phyloP scores from a whole-genome alignment of 64 coral and sea anemone species.

The Trachythela sp. region DNA sequence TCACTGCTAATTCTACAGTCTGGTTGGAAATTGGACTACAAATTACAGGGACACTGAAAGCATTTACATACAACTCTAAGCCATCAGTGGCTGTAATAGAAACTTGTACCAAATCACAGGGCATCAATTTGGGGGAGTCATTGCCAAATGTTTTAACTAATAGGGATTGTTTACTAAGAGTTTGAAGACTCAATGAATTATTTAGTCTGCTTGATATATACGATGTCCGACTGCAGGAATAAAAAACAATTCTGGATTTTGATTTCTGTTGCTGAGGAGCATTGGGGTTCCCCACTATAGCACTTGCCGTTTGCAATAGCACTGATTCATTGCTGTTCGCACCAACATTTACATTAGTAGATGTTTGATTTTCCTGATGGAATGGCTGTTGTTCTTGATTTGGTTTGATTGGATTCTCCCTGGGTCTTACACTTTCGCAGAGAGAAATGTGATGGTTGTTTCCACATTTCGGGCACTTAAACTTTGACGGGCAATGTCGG shows the following conservation, averaged over 20 bases:
- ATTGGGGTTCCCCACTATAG: background rate
- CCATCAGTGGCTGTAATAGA: background rate
- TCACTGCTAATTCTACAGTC: background rate
- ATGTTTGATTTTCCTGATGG: background rate
- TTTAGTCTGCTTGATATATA: background rate
- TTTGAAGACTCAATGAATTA: background rate
- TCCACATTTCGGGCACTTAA: slow-evolving; percentile 19
- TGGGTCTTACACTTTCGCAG: background rate
- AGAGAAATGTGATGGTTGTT: background rate
- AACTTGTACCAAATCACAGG: background rate
- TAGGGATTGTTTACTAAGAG: background rate
- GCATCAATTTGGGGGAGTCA: background rate
- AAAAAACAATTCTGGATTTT: background rate
- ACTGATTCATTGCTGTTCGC: background rate
- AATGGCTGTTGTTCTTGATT: background rate
- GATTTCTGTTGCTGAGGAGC: background rate
- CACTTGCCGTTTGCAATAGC: background rate
- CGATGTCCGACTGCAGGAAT: background rate
- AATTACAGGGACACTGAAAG: background rate
- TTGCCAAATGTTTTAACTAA: background rate
- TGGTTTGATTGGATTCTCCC: background rate
- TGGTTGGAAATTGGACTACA: background rate
- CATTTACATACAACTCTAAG: background rate
- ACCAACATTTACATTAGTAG: background rate
- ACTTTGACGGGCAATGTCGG: background rate